These are phyloP conservation scores for Chelonus insularis DNA, from an alignment of 1,140 invertebrate genomes.

Conservation along the genomic window DNA sequence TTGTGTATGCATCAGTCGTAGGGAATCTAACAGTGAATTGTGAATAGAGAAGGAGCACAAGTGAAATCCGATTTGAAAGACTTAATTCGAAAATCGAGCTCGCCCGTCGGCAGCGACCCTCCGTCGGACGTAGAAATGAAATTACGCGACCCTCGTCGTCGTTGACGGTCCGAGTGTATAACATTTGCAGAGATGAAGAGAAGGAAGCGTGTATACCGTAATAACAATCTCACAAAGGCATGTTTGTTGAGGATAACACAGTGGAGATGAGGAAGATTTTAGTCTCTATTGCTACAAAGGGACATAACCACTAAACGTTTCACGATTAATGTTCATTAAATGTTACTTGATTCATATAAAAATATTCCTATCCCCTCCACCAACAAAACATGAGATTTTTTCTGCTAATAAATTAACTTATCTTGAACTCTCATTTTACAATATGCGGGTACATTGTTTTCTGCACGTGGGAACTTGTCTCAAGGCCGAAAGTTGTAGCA, in stretches of 20 bases:
- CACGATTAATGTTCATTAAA: constrained; percentile 59
- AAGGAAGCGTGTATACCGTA: constrained; percentile 7
- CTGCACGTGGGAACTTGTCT: too few species aligned
- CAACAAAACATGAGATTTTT: too few species aligned
- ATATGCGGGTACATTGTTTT: not conserved
- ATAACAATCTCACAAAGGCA: constrained; percentile 46
- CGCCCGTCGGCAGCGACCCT: constrained; percentile 57
- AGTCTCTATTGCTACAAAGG: constrained; percentile 34
- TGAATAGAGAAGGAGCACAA: constrained; percentile 1
- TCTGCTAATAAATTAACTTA: constrained; percentile 12
- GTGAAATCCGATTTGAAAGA: constrained; percentile 56
- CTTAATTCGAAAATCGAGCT: constrained; percentile 60
- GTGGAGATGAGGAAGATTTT: constrained; percentile 37
- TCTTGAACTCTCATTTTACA: not conserved
- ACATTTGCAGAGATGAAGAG: constrained; percentile 3
- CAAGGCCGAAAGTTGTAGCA: not conserved
- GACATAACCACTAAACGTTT: constrained; percentile 58
- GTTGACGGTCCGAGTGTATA: constrained; percentile 21
- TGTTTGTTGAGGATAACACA: constrained; percentile 43
- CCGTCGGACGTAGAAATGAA: constrained; percentile 61
- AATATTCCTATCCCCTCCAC: not conserved
- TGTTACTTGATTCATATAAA: constrained; percentile 52
- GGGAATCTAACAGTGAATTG: not conserved
- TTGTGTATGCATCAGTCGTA: too few species aligned
- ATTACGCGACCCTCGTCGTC: constrained; percentile 56